Conservation (phyloP, 2,113 vertebrate species). For the Lynx canadensis region DNA sequence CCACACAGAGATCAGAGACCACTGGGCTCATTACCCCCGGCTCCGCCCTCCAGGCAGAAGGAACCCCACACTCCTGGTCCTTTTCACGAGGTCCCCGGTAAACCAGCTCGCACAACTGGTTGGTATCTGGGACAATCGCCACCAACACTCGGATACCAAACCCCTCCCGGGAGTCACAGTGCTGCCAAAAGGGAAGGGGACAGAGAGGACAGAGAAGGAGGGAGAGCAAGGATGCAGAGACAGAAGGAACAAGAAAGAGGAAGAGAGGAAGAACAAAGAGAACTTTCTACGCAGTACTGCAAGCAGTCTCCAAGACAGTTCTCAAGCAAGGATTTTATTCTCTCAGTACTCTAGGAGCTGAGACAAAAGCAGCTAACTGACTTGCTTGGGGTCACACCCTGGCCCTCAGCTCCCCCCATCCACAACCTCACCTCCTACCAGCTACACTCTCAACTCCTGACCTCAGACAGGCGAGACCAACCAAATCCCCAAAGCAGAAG, state of each 20-base stretch:
- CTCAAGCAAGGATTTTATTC: accelerated
- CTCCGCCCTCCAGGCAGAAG: neutral
- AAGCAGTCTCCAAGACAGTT: accelerated
- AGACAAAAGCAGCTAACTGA: neutral
- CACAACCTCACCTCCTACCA: neutral
- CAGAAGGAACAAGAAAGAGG: neutral
- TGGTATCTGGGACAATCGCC: neutral
- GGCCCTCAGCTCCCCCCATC: neutral
- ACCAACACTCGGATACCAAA: neutral
- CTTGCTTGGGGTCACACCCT: neutral
- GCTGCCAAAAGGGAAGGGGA: neutral
- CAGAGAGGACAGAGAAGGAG: neutral
- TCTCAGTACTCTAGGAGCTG: neutral
- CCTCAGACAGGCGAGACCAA: accelerated
- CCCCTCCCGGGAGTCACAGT: neutral
- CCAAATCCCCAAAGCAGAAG: neutral
- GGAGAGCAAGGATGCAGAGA: neutral
- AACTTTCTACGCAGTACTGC: accelerated
- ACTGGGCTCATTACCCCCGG: accelerated
- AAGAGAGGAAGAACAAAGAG: neutral
- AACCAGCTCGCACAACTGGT: accelerated
- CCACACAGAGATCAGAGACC: neutral
- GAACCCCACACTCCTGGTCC: neutral
- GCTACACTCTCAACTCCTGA: neutral
- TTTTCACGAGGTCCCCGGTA: neutral